Evolutionary conservation across 1,140 invertebrate species (phyloP), one percentile per base, ranked within the genome.

Genomic region (Cherax destructor): DNA sequence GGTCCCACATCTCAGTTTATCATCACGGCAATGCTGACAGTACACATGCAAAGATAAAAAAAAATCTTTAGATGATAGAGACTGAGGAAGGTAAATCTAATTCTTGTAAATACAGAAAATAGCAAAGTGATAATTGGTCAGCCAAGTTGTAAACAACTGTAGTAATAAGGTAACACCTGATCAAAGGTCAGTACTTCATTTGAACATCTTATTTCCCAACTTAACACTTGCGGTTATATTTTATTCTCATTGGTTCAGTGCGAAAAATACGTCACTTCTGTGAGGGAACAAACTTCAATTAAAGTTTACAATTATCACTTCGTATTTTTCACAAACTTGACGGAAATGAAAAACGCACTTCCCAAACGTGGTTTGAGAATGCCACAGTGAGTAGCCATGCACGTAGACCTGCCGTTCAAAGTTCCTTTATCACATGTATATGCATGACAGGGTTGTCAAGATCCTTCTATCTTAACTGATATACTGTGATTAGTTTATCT

Each of bases 1-100:
- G 24, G 69, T 74, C 69, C 69, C 69, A 74, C 69, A 74, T 74
- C 69, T 74, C 69, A 74, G 69, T 74, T 74, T 74, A 74, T 74
- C 69, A 74, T 74, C 69, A 74, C 69, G 69, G 24, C 69, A 74
- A 74, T 74, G 69, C 69, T 30, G n/a, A 30, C 69, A 74, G 5
- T n/a, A 74, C 69, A 74, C 69, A 74, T 74, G 69, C 69, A 9
- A 30, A 7, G 69, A 56, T 6, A 56, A 10, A 74, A 74, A n/a
- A 9, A 9, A 74, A 74, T n/a, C 69, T 74, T 24, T 24, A 30
- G 9, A 74, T 21, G 3, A 74, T 18, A 65, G 61, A 16, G 61
- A 16, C 61, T 65, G 61, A 65, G 21, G 61, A 65, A 65, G 61
- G 18, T 65, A 21, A 3, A 18, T 21, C 18, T 65, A 11, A 21